Base-by-base conservation (phyloP, 64 coral and sea anemone species). In the Montipora foliosa region DNA sequence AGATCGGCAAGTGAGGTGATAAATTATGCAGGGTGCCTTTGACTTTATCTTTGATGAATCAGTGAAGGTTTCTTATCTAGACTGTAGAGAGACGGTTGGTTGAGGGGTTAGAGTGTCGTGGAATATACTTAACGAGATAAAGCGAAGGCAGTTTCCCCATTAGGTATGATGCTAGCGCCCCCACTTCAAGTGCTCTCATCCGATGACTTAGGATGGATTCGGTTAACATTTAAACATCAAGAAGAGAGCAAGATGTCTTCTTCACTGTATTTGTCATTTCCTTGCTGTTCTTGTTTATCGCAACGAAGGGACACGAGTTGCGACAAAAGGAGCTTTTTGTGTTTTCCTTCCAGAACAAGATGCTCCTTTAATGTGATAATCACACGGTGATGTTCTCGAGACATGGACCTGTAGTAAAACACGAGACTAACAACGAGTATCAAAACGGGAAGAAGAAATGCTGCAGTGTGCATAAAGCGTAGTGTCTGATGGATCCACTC, bases 391-490 rank as follows among this genome's bases (percentile, higher is more conserved):
- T 93, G 92, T 5, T 66, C 76, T 4, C 73, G 60, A 0, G 92
- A 25, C 75, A 93, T 79, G 46, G 92, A 88, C 11, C 92, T 79
- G 25, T 73, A 93, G 49, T 93, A 88, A 57, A 88, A 80, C 76
- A 93, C 59, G 1, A 85, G 78, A 14, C 64, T 78, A 29, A 93
- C 1, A 8, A 93, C 69, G 20, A 88, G 46, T n/a, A 92, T 70
- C 11, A 89, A 19, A n/a, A 88, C 79, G 37, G 96, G 96, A 46
- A 89, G 76, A 13, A 98, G 87, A 16, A 98, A 95, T 69, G 96
- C 96, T 20, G 83, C 90, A 66, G 96, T 92, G 44, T 89, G 48
- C 86, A 94, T 81, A 10, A 91, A 95, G 22, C 49, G 76, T 70
- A 92, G 72, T 88, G 84, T 72, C 76, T 92, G 58, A 4, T 91